A percentile compares a stretch with the other conserved stretches of the same genome.
These are phyloP conservation scores for Rosalia funebris DNA, from an alignment of 2,888 invertebrate species.

Conservation along the genomic window DNA sequence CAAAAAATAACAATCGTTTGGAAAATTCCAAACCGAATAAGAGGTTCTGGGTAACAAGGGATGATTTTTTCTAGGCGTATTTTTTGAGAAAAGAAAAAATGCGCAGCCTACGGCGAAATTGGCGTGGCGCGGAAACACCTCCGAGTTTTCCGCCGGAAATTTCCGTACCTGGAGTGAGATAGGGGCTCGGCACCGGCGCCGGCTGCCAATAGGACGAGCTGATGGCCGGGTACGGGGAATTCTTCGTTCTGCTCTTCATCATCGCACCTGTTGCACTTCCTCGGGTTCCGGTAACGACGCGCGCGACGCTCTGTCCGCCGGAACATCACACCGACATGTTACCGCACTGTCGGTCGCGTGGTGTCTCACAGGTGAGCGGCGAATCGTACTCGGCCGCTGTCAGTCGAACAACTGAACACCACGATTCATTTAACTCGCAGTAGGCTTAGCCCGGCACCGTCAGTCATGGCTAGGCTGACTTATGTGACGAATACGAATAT, in stretches of 20 bases:
- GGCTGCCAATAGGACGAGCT: constrained; percentile 87
- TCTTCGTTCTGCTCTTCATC: constrained; percentile 60
- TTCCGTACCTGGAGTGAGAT: constrained; percentile 86
- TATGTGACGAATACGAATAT: constrained; percentile 61
- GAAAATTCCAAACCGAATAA: too few species aligned
- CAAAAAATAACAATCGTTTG: too few species aligned
- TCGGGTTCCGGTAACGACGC: constrained; percentile 25
- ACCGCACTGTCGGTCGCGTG: constrained; percentile 18
- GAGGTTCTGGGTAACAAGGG: too few species aligned
- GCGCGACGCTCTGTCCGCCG: constrained; percentile 28
- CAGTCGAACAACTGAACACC: constrained; percentile 55
- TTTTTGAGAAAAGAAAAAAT: too few species aligned
- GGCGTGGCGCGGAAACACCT: too few species aligned
- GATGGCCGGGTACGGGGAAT: constrained; percentile 76
- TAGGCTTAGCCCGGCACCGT: constrained; percentile 30
- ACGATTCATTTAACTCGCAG: constrained; percentile 57
- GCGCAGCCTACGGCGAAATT: too few species aligned
- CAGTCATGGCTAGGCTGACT: constrained; percentile 53
- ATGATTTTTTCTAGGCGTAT: too few species aligned
- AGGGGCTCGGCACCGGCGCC: constrained; percentile 81
- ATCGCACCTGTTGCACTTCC: constrained; percentile 33
- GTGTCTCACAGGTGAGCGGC: constrained; percentile 40
- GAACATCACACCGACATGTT: constrained; percentile 32
- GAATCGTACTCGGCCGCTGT: constrained; percentile 50
- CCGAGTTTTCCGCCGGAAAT: not conserved